Evolutionary conservation across 2,797 vertebrate genomes (phyloP), one percentile per base, ranked within the genome.

Genomic region (Pelodytes ibericus): DNA sequence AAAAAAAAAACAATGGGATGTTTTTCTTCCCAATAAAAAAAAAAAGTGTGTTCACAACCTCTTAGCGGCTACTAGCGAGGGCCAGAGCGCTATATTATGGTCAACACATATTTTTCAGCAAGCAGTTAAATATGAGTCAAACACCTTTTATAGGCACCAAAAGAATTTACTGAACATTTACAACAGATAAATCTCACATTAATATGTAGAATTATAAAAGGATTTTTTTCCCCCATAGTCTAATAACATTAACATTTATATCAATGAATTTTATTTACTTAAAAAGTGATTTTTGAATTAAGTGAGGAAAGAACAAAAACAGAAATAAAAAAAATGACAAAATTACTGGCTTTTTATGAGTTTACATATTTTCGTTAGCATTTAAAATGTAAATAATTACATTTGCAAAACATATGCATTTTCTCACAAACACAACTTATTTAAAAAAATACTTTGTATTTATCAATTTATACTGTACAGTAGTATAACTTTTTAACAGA

Each of bases 391-490:
- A 73, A 73, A 65, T 65, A 29, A 41, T 39, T 39, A 79, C 44
- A 47, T 68, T 51, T 41, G 6, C 30, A 30, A 56, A n/a, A 47
- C 72, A 84, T 4, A 86, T 41, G 25, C 77, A 76, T 76, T 69
- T 69, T 75, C 80, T 85, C 59, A 63, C 80, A 82, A 81, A 85
- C 83, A 89, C 71, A 79, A 77, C 85, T 84, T 84, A 78, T 24
- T 89, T 90, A 89, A 87, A 92, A 92, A 92, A 90, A 90, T 90
- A 92, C 81, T 85, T 87, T 89, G 79, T 85, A 87, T 86, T 86
- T 86, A 86, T 86, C 85, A 36, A 69, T 87, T 89, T 88, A 87
- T 65, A 87, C 86, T 81, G 62, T 80, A 72, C 64, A 82, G 80
- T 80, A 82, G 81, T 78, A 81, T 70, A 86, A 84, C n/a, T 84